Evolutionary conservation across 2,113 vertebrate genomes (phyloP).

Genomic region (Alethe diademata): DNA sequence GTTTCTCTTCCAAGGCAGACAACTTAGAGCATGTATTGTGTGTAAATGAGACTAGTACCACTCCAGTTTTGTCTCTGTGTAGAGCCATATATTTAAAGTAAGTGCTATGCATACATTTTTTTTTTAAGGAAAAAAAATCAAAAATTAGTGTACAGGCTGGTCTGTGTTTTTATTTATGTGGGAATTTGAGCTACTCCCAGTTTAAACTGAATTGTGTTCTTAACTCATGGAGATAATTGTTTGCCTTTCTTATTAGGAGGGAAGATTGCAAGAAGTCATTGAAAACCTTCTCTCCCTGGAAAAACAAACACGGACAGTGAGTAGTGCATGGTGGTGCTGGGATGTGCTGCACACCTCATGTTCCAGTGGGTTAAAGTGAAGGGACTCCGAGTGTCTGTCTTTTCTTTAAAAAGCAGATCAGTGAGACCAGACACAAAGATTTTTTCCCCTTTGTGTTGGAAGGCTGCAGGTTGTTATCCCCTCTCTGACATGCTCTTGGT

Average conservation of each 20-base stretch:
- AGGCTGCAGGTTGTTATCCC: neutral
- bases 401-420: neutral
- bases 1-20: neutral
- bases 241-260: constrained; percentile 80
- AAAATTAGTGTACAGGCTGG: neutral
- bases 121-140: neutral
- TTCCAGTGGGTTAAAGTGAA: neutral
- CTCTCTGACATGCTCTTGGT: neutral
- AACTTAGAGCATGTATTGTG: neutral
- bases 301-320: constrained; percentile 96
- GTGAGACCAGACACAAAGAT: fast-evolving
- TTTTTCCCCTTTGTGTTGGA: neutral
- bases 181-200: neutral
- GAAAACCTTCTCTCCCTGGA: constrained; percentile 94
- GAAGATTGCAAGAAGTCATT: constrained; percentile 93
- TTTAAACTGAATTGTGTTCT: neutral
- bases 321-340: neutral
- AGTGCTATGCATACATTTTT: neutral
- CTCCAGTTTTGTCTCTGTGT: neutral
- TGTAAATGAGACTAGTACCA: neutral
- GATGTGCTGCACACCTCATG: fast-evolving
- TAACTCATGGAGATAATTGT: neutral
- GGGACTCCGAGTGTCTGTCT: too few relatives aligned
- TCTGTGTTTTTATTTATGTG: neutral
- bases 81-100: neutral